phyloP scores from a whole-genome alignment of 2,888 invertebrate genomes.

The Lutraria lutraria region DNA sequence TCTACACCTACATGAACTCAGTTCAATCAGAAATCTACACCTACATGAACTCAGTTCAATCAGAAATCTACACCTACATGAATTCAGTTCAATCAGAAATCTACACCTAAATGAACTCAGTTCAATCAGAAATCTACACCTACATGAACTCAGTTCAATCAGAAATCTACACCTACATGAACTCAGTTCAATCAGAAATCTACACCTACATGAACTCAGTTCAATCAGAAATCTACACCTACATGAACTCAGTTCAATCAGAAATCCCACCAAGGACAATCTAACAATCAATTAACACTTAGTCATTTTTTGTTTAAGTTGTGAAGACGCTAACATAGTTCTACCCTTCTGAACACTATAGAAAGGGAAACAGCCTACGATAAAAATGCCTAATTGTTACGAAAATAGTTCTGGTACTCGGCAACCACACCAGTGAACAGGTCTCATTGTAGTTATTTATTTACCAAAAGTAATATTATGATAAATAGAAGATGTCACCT shows the following conservation, averaged over 20 bases:
- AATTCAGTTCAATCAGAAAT: neutral
- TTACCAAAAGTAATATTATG: constrained; percentile 15
- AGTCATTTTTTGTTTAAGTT: constrained; percentile 6
- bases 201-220: too few species aligned
- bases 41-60: too few species aligned
- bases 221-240: neutral
- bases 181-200: too few species aligned
- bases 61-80: neutral
- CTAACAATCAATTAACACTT: constrained; percentile 3
- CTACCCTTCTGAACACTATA: neutral
- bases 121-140: neutral
- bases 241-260: neutral
- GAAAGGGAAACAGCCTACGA: neutral
- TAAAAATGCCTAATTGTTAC: neutral
- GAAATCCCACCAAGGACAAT: neutral
- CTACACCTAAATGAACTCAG: neutral
- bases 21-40: neutral
- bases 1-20: neutral
- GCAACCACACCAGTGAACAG: neutral
- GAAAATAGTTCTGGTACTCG: neutral
- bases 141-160: too few species aligned
- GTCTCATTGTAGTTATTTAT: constrained; percentile 2
- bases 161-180: too few species aligned
- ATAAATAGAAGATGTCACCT: constrained; percentile 19
- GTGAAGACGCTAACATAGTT: neutral